phyloP scores from a whole-genome alignment of 2,797 vertebrate species.

The Otolemur crassicaudatus region DNA sequence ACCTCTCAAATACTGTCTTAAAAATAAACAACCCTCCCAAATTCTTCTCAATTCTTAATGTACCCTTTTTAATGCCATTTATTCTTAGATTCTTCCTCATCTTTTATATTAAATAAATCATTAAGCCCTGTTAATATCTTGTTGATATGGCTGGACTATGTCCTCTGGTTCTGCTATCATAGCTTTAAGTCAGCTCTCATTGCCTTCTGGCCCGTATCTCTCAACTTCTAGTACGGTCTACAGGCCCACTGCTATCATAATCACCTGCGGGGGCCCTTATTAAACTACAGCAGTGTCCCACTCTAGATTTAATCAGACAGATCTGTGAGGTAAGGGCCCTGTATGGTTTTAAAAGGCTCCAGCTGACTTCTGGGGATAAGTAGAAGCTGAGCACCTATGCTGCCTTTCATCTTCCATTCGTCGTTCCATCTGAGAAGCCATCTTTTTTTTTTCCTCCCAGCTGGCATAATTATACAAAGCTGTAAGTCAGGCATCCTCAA shows the following conservation, averaged over 20 bases:
- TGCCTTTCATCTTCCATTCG: neutral
- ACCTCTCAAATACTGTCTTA: neutral
- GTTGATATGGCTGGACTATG: neutral
- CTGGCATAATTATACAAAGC: neutral
- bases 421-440: neutral
- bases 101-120: neutral
- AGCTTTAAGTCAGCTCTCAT: neutral
- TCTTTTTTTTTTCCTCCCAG: too few relatives aligned
- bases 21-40: neutral
- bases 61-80: neutral
- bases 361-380: neutral
- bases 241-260: neutral
- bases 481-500: neutral
- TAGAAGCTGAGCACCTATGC: neutral
- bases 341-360: neutral
- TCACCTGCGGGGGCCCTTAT: neutral
- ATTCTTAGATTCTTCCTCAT: neutral
- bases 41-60: neutral
- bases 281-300: neutral
- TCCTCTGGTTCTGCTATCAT: neutral
- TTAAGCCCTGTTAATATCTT: neutral
- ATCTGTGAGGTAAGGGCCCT: neutral
- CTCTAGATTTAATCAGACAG: neutral
- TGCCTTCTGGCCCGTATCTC: neutral
- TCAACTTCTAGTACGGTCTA: neutral